Base-by-base conservation (phyloP, 2,888 invertebrate species). In the Heliothis peltigera region DNA sequence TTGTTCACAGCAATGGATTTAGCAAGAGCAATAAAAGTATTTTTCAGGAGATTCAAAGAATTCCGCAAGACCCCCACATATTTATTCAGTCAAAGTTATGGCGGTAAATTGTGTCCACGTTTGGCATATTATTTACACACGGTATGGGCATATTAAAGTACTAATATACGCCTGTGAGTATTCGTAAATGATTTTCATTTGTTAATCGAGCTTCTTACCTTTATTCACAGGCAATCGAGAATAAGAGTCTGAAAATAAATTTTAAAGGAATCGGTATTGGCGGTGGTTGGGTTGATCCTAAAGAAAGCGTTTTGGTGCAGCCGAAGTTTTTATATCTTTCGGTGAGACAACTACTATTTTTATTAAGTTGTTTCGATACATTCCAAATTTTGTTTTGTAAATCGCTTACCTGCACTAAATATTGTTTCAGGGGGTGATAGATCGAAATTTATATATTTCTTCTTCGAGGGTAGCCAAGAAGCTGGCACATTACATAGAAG, bases 11-110 rank as follows among this genome's bases (percentile, higher is more conserved):
- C 97, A 0, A 85, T 90, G 57, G 98, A 99, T 92, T 95, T 99
- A 68, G 94, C 98, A 15, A 95, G 93, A 70, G 95, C 97, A 59
- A 95, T 98, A 84, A 96, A 96, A 85, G 92, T 92, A 28, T 98
- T 98, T 89, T 96, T 97, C 76, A 89, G 95, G 57, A 91, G 94
- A 58, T 95, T 97, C 83, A 96, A 97, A 19, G 95, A 96, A 74
- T 98, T 98, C 86, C 95, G 96, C 78, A 94, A 92, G 51, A 96
- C 97, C 1, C 97, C 98, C 0, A 94, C 98, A 39, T 98, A 98
- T 87, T 96, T 98, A 61, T 97, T 98, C 83, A 97, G 97, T 35
- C 98, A 98, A 91, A 98, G 98, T 58, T 98, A 98, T 88, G 98
- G 98, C 35, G 98, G 98, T 7, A 98, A 98, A 95, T 97, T 98